These are phyloP conservation scores for Prenolepis imparis DNA, from an alignment of 2,888 invertebrate species.

Conservation along the genomic window DNA sequence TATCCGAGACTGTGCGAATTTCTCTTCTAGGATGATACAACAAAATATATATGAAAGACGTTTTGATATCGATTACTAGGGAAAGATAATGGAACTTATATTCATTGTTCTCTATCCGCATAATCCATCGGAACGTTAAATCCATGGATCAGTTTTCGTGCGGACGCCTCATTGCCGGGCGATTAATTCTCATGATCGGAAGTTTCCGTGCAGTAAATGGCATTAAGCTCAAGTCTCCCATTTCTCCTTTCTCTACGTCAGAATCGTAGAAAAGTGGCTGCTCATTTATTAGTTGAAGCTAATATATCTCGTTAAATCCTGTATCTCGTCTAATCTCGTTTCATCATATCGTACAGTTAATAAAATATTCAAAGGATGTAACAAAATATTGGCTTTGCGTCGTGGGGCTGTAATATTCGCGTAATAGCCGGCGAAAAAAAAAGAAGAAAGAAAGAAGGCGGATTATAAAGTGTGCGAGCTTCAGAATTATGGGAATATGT, in stretches of 20 bases:
- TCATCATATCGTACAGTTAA: not conserved
- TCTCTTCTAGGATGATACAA: not conserved
- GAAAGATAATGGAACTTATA: slow-evolving; percentile 30
- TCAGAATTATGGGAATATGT: slow-evolving; percentile 26
- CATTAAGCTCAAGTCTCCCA: slow-evolving; percentile 47
- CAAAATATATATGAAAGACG: not conserved
- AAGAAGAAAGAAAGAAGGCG: not conserved
- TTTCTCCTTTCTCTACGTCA: slow-evolving; percentile 11
- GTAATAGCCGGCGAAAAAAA: slow-evolving; percentile 6
- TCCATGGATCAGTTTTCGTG: slow-evolving; percentile 64
- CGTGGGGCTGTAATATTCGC: not conserved
- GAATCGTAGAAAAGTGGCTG: slow-evolving; percentile 40
- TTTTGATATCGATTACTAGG: slow-evolving; percentile 49
- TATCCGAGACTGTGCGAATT: not conserved
- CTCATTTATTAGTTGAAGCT: slow-evolving; percentile 65
- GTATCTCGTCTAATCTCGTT: not conserved
- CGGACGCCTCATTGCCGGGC: slow-evolving; percentile 58
- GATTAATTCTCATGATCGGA: slow-evolving; percentile 67
- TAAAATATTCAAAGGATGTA: not conserved
- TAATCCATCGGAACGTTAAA: slow-evolving; percentile 63
- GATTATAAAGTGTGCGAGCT: slow-evolving; percentile 6
- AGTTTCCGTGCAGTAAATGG: slow-evolving; percentile 54
- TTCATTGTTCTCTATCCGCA: slow-evolving; percentile 40
- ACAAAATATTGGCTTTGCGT: not conserved
- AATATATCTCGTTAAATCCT: slow-evolving; percentile 44